phyloP scores from a whole-genome alignment of 2,797 vertebrate genomes.

The Fringilla coelebs region DNA sequence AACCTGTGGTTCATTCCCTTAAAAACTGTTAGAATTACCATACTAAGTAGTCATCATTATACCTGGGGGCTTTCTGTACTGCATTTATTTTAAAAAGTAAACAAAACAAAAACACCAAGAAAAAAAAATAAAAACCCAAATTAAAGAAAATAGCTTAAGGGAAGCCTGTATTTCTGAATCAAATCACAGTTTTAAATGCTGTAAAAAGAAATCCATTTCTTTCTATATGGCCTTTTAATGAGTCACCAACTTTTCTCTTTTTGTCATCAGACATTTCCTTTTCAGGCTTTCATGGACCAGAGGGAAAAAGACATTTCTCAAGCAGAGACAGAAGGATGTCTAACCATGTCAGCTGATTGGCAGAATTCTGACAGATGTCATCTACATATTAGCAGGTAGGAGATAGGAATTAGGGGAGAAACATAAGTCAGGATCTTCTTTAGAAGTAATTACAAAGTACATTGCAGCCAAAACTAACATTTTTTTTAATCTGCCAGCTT shows the following conservation, averaged over 20 bases:
- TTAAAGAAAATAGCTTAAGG: neutral
- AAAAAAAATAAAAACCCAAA: neutral
- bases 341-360: neutral
- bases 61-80: neutral
- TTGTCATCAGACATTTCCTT: neutral
- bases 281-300: neutral
- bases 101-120: neutral
- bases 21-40: neutral
- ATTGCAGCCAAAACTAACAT: neutral
- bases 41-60: neutral
- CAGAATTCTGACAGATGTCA: neutral
- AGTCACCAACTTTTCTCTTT: neutral
- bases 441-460: neutral
- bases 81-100: neutral
- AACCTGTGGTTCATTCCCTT: neutral
- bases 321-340: neutral
- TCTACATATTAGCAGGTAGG: neutral
- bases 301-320: neutral
- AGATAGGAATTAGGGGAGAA: neutral
- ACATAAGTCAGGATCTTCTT: neutral
- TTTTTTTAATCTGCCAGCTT: neutral
- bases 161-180: neutral
- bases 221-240: neutral
- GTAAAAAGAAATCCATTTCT: neutral
- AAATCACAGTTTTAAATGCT: neutral